phyloP scores from a whole-genome alignment of 64 coral and sea anemone species.

The Dendronephthya gigantea region DNA sequence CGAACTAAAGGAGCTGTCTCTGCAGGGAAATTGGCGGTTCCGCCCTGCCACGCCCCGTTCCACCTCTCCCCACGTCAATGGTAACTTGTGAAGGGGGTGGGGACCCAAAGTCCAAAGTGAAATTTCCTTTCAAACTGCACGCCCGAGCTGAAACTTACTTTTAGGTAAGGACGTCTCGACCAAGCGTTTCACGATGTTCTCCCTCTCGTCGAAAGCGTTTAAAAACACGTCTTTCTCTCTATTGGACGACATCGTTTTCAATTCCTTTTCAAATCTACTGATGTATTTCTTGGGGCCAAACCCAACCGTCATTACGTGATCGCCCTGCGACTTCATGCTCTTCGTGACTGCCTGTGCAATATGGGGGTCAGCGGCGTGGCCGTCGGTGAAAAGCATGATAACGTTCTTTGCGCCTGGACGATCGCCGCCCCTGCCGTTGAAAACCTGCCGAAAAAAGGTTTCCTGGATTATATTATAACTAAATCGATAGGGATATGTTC shows the following conservation, averaged over 20 bases:
- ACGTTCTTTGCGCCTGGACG: neutral
- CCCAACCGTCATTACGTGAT: neutral
- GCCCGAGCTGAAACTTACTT: neutral
- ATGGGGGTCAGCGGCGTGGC: constrained; percentile 1
- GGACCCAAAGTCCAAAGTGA: too few relatives aligned
- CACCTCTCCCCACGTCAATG: too few relatives aligned
- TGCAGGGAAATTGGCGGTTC: too few relatives aligned
- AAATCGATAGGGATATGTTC: too few relatives aligned
- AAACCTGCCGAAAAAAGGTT: neutral
- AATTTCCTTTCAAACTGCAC: neutral
- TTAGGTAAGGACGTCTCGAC: neutral
- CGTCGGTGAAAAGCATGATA: neutral
- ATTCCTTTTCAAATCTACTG: neutral
- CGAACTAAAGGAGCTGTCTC: too few relatives aligned
- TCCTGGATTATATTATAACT: neutral
- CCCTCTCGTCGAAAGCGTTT: neutral
- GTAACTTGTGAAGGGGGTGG: too few relatives aligned
- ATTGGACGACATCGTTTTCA: neutral
- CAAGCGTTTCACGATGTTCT: neutral
- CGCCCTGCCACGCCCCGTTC: too few relatives aligned
- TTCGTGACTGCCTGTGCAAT: neutral
- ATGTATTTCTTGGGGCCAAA: neutral
- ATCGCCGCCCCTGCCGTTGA: neutral
- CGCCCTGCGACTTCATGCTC: neutral
- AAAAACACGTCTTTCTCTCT: neutral